A percentile compares a stretch with the other conserved stretches of the same genome.
Evolutionary conservation across 1,140 invertebrate species (phyloP).

Genomic region (Drosophila ercepeae): DNA sequence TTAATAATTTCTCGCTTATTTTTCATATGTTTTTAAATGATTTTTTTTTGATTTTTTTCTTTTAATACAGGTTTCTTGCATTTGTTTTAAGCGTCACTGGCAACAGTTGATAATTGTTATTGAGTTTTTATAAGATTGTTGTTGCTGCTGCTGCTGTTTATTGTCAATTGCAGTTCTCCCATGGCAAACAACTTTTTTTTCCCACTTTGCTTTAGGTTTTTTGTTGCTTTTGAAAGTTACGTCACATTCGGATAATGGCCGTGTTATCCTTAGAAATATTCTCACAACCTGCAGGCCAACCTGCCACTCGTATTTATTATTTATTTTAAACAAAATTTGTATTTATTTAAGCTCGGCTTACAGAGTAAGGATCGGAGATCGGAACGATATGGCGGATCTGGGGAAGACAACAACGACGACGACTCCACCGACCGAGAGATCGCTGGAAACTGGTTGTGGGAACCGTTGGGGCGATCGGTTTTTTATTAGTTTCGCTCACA

Average conservation of each 20-base stretch:
- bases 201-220: slow-evolving; percentile 28
- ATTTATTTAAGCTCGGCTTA: slow-evolving; percentile 19
- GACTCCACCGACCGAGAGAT: slow-evolving; percentile 61
- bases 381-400: neutral
- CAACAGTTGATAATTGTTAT: slow-evolving; percentile 64
- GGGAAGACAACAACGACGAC: slow-evolving; percentile 6
- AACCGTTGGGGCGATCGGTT: slow-evolving; percentile 71
- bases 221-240: slow-evolving; percentile 13
- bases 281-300: neutral
- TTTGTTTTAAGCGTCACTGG: slow-evolving; percentile 45
- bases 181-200: slow-evolving; percentile 70
- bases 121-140: slow-evolving; percentile 54
- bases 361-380: slow-evolving; percentile 3
- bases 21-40: slow-evolving; percentile 14
- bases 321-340: neutral
- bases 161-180: slow-evolving; percentile 58
- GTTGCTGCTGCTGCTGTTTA: slow-evolving; percentile 31
- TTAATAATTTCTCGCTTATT: slow-evolving; percentile 32
- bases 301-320: neutral
- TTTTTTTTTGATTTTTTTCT: slow-evolving; percentile 17
- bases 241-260: slow-evolving; percentile 3
- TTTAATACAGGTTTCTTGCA: slow-evolving; percentile 50
- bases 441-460: slow-evolving; percentile 71
- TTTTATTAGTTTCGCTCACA: slow-evolving; percentile 81
- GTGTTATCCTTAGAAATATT: slow-evolving; percentile 12